Conservation (phyloP, 2,888 invertebrate species). For the Alviniconcha strummeri region DNA sequence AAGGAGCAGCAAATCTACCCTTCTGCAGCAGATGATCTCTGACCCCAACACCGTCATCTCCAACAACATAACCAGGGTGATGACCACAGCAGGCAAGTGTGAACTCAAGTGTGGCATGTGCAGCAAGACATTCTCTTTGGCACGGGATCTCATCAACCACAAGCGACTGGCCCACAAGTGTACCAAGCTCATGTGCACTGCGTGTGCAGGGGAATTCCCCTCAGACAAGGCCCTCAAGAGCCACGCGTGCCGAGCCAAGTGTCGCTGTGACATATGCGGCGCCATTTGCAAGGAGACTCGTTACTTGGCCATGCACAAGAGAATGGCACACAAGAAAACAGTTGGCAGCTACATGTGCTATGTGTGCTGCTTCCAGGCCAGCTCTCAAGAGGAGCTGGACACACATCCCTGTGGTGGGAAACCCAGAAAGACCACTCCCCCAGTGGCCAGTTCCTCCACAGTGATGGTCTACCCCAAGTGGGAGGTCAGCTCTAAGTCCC, state of each 20-base stretch:
- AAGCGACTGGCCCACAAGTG: background rate
- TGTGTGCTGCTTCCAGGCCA: slow-evolving; percentile 18
- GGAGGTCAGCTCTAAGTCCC: background rate
- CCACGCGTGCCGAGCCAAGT: background rate
- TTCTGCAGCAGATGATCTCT: background rate
- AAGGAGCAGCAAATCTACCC: background rate
- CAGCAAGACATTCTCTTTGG: background rate
- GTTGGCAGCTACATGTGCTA: slow-evolving; percentile 13
- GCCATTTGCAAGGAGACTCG: background rate
- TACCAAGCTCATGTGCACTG: background rate
- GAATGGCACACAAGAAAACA: background rate
- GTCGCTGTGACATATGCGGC: slow-evolving; percentile 4
- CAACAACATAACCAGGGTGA: background rate
- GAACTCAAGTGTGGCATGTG: slow-evolving; percentile 10
- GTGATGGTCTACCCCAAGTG: background rate
- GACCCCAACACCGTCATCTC: slow-evolving; percentile 8
- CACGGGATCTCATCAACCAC: slow-evolving; percentile 17
- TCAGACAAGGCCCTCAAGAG: background rate
- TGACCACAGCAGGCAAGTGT: slow-evolving; percentile 2
- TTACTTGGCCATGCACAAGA: background rate
- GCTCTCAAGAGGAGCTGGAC: slow-evolving; percentile 10
- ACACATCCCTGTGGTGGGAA: slow-evolving; percentile 6
- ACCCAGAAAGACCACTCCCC: background rate
- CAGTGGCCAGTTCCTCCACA: background rate
- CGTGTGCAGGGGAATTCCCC: background rate